Base-by-base conservation (phyloP, 2,888 invertebrate species). In the Xestia c-nigrum region DNA sequence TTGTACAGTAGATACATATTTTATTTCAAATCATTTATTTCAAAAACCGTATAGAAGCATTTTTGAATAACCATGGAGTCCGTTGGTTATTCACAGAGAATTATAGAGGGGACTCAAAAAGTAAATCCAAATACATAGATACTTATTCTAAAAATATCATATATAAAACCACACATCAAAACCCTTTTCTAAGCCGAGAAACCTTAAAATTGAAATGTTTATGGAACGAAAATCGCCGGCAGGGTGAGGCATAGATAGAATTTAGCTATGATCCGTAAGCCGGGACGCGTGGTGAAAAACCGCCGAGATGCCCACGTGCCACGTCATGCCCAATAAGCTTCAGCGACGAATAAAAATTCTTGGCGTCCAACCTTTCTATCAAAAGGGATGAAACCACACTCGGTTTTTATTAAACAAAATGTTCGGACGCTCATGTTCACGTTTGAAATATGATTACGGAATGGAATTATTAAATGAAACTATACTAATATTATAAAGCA, bases 301-400 rank as follows among this genome's bases (percentile, higher is more conserved):
- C 77, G 83, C 71, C 52, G 83, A 78, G 86, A 83, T 86, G 74
- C 83, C 85, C 74, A 74, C 86, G 85, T 88, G 82, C 85, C 74
- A 74, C 86, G 85, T 88, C 89, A 89, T 83, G 82, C 76, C 70
- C 81, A 84, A 88, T 89, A 89, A 89, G 84, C 88, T 85, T 80
- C 46, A 81, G 78, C 74, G 72, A 84, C 82, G 90, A 89, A 92
- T 90, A 91, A 90, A 92, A 92, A 91, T 91, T 89, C 87, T 87
- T 84, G 77, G 72, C 89, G 85, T 85, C 86, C 85, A 88, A 85
- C 88, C 90, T 91, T 93, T 92, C 90, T 89, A 92, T 92, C 90
- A 91, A 89, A 93, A 85, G 87, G 92, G 91, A 92, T 93, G 88
- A 91, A 90, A 87, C 85, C 86, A 87, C 85, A 87, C 84, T 89